Evolutionary conservation across 2,113 vertebrate species (phyloP).

Genomic region (Sinocyclocheilus rhinocerous): DNA sequence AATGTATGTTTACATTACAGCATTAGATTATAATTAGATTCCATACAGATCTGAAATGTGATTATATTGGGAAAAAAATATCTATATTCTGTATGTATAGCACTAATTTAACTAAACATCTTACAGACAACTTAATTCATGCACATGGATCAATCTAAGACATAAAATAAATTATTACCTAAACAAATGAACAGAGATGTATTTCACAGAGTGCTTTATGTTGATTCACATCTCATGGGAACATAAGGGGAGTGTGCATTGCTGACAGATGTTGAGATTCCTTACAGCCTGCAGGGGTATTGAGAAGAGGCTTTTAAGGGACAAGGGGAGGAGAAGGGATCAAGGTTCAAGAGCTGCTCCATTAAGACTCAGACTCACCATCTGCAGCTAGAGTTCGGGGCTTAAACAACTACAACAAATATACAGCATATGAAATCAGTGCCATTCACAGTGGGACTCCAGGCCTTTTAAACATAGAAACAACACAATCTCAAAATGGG

Average conservation of each 20-base stretch:
- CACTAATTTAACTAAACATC: neutral
- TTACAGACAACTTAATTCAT: neutral
- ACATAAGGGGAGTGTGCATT: neutral
- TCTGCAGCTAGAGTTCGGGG: constrained; percentile 8
- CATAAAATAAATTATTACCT: neutral
- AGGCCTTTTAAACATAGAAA: neutral
- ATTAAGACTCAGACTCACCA: constrained; percentile 32
- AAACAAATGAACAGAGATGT: neutral
- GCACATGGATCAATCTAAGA: neutral
- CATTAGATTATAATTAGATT: neutral
- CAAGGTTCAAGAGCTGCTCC: constrained; percentile 35
- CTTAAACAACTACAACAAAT: constrained; percentile 7
- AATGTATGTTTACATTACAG: neutral
- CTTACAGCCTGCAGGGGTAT: constrained; percentile 4
- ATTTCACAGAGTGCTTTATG: constrained; percentile 13
- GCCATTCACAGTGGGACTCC: neutral
- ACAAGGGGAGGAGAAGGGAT: constrained; percentile 30
- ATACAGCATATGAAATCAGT: neutral
- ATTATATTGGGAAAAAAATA: neutral
- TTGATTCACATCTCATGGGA: constrained; percentile 25
- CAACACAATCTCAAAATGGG: neutral
- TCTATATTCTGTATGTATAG: neutral
- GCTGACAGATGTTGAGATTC: constrained; percentile 46
- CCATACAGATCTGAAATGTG: too few relatives aligned
- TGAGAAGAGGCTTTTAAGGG: constrained; percentile 39